Conservation (phyloP, 2,888 invertebrate genomes). For the Stenurella melanura region DNA sequence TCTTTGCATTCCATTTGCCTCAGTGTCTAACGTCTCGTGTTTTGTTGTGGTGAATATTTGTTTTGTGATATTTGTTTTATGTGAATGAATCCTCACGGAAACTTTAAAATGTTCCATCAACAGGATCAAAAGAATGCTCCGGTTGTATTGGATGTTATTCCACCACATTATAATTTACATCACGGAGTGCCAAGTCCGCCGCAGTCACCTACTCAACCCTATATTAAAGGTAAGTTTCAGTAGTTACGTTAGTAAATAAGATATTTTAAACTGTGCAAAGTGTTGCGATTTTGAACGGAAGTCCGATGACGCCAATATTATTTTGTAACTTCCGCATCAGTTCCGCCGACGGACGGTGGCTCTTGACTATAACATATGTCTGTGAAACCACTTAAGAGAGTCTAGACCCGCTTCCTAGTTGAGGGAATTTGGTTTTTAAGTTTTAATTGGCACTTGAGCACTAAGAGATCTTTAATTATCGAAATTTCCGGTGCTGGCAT, state of each 20-base stretch:
- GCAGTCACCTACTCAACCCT: constrained; percentile 73
- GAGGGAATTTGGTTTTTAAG: neutral
- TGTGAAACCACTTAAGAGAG: constrained; percentile 32
- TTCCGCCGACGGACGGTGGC: neutral
- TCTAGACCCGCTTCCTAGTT: constrained; percentile 45
- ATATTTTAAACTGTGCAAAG: neutral
- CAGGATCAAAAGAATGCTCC: constrained; percentile 71
- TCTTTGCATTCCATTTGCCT: too few relatives aligned
- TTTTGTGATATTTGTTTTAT: constrained; percentile 27
- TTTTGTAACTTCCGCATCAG: neutral
- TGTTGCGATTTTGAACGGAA: constrained; percentile 1
- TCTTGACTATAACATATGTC: constrained; percentile 17
- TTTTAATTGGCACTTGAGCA: constrained; percentile 25
- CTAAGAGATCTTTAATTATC: constrained; percentile 1
- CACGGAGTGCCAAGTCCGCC: constrained; percentile 73
- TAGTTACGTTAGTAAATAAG: neutral
- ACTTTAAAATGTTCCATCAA: constrained; percentile 65
- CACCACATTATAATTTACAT: constrained; percentile 74
- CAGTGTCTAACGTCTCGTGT: neutral
- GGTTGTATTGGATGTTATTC: constrained; percentile 78
- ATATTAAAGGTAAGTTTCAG: constrained; percentile 68
- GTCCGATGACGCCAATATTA: constrained; percentile 9
- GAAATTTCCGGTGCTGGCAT: constrained; percentile 18
- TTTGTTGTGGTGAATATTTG: neutral
- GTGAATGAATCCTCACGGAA: constrained; percentile 47